Conservation (phyloP, 1,140 invertebrate species). For the Rhizoglyphus robini region DNA sequence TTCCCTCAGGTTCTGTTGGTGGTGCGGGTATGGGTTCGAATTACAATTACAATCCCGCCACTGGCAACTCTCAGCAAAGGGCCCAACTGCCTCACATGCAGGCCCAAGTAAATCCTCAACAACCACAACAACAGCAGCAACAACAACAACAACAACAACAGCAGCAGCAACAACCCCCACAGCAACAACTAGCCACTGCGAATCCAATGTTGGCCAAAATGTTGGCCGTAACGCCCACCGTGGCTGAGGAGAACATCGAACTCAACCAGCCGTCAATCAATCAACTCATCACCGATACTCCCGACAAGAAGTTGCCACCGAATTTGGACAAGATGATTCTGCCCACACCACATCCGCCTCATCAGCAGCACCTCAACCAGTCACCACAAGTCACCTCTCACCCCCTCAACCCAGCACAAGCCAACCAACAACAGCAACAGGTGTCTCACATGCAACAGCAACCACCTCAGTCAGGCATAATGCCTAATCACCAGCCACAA, state of each 20-base stretch:
- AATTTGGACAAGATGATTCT: slow-evolving; percentile 29
- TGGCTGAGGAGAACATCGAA: slow-evolving; percentile 24
- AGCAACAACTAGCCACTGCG: slow-evolving; percentile 25
- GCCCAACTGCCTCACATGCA: no score
- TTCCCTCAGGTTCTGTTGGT: neutral
- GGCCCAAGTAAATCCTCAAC: no score
- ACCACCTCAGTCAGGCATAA: neutral
- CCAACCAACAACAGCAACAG: no score
- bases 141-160: neutral
- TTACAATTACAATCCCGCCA: no score
- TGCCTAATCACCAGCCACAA: slow-evolving; percentile 3
- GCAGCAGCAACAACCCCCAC: neutral
- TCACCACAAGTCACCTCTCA: slow-evolving; percentile 14
- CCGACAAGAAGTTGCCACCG: slow-evolving; percentile 28
- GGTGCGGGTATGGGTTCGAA: neutral
- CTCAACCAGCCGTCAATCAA: slow-evolving; percentile 24
- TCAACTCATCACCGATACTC: slow-evolving; percentile 28
- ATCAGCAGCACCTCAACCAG: slow-evolving; percentile 11
- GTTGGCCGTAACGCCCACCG: slow-evolving; percentile 28
- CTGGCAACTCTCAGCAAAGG: neutral
- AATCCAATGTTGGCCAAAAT: slow-evolving; percentile 31
- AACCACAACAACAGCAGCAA: slow-evolving; percentile 6
- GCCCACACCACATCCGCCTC: neutral
- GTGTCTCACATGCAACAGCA: neutral
- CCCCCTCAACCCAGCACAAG: slow-evolving; percentile 4